Evolutionary conservation across 2,888 invertebrate species (phyloP).

Genomic region (Carpatolechia fugitivella): DNA sequence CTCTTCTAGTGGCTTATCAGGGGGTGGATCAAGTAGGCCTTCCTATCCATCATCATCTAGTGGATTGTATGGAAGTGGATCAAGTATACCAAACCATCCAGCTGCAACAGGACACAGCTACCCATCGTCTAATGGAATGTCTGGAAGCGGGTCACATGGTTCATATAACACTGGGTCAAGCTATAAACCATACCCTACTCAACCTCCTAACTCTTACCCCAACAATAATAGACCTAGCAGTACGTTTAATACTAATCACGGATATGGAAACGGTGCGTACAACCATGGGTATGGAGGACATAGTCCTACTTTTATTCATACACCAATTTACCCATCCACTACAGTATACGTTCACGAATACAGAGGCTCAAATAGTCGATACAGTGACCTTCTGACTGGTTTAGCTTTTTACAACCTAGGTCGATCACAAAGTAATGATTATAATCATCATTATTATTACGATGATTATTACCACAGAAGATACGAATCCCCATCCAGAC

Average conservation of each 20-base stretch:
- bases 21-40: slow-evolving; percentile 12
- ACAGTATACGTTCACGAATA: slow-evolving; percentile 63
- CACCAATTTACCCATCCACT: slow-evolving; percentile 42
- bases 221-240: slow-evolving; percentile 19
- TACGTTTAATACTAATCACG: slow-evolving; percentile 26
- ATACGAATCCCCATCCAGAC: slow-evolving; percentile 35
- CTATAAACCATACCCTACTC: slow-evolving; percentile 10
- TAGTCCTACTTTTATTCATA: slow-evolving; percentile 13
- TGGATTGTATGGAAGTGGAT: neutral
- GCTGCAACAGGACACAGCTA: slow-evolving; percentile 19
- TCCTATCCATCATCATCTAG: neutral
- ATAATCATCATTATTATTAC: slow-evolving; percentile 58
- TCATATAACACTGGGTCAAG: neutral
- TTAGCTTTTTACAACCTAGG: slow-evolving; percentile 65
- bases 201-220: slow-evolving; percentile 15
- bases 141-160: slow-evolving; percentile 19
- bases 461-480: slow-evolving; percentile 63
- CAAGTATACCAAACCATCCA: no score
- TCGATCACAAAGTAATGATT: slow-evolving; percentile 55
- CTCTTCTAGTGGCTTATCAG: slow-evolving; percentile 26
- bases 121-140: slow-evolving; percentile 27
- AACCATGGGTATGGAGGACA: neutral
- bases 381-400: slow-evolving; percentile 60
- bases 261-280: slow-evolving; percentile 19
- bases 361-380: slow-evolving; percentile 60